Base-by-base conservation (phyloP, 1,140 invertebrate species). In the Drosophila suzukii region DNA sequence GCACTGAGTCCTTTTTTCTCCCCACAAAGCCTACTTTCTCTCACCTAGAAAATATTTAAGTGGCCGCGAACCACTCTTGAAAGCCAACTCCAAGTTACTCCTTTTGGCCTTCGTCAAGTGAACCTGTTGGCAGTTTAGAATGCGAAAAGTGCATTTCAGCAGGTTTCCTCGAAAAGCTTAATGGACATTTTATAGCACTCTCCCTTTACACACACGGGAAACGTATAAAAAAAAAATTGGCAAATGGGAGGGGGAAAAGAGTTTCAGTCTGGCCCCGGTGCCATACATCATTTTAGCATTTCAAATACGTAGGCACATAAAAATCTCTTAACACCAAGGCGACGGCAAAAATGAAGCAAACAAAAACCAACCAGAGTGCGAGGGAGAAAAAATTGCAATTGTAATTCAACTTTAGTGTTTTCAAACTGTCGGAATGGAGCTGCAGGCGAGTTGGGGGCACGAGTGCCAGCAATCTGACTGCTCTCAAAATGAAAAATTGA, bases 291-390 rank as follows among this genome's bases (percentile, higher is more conserved):
- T 81, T 81, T 70, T 66, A 76, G 63, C 71, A 81, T 81, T 71
- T 81, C 72, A 81, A 81, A 81, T 81, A 66, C 47, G 78, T 81
- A 81, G 78, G 78, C 78, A 81, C 78, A 75, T 81, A 65, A 71
- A 81, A 81, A 81, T 81, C 72, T 81, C 78, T 76, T 72, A 76
- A 49, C 59, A 68, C 73, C 75, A 55, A 76, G 61, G 50, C 61
- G 73, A 67, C 72, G 49, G 70, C 47, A 75, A 62, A 70, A 71
- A 68, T 49, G 44, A 71, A 47, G 65, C 51, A 49, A 71, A 70
- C 43, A 34, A 49, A 71, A 71, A 36, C 34, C 43, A 34, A 39
- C 13, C 51, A 34, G 44, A 57, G 46, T 51, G 34, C 61, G 76
- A 49, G 38, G 24, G 36, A 51, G 34, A 70, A 80, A 63, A 81